Evolutionary conservation across 1,140 invertebrate genomes (phyloP), one percentile per base, ranked within the genome.

Genomic region (Rhopalosiphum padi): DNA sequence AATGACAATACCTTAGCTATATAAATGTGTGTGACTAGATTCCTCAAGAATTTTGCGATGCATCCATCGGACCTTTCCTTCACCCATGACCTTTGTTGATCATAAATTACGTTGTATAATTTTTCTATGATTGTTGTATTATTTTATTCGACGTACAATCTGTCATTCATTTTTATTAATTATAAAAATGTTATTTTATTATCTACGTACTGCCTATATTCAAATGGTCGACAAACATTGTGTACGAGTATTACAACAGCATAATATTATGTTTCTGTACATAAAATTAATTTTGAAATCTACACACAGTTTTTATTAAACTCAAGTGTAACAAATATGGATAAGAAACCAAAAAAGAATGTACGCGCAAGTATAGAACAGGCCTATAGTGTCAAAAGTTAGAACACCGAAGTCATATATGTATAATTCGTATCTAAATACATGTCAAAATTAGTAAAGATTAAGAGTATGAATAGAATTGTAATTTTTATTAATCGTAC

Each of bases 41-140:
- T 89, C 7, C 21, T 89, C 37, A 37, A 89, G 48, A 89, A 89
- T 89, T 53, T 89, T 37, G 48, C 46, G 30, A 22, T 53, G n/a
- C 87, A 53, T 53, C 48, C 35, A 22, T 37, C n/a, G 48, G 87
- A 89, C 87, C 48, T 89, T 53, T 89, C 48, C 87, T 37, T 89
- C 48, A 48, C 53, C 87, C 87, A 30, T 89, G 87, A 89, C 48
- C 87, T 89, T 89, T 89, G n/a, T 53, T 55, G 48, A 89, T 89
- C 87, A 89, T 89, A 89, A 89, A 89, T 89, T 37, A 89, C 21
- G 9, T 89, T 53, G 48, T 89, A 53, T 35, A 30, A 89, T 53
- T 89, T 51, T 53, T 37, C n/a, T 89, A 89, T 11, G 48, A 55
- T 53, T 53, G 48, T 89, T n/a, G 35, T 89, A 37, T 89, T 22